Evolutionary conservation across 2,113 vertebrate genomes (phyloP).

Genomic region (Sminthopsis crassicaudata): DNA sequence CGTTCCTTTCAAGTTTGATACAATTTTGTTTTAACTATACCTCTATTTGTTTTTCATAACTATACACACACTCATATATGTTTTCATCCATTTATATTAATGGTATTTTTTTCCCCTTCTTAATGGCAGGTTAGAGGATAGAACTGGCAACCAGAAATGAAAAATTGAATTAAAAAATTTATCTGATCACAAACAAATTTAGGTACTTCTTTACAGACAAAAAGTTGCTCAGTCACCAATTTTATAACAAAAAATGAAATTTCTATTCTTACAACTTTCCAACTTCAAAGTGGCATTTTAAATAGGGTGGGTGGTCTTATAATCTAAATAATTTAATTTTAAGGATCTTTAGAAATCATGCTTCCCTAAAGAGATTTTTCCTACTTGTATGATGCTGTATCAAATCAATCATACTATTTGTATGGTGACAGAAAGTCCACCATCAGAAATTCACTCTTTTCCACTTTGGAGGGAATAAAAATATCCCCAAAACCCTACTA

Average conservation of each 20-base stretch:
- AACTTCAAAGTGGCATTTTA: slow-evolving; percentile 8
- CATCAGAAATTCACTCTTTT: not conserved
- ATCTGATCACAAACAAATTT: not conserved
- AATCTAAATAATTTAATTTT: not conserved
- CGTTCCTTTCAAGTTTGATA: slow-evolving; percentile 48
- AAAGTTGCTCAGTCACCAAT: slow-evolving; percentile 5
- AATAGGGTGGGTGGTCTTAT: not conserved
- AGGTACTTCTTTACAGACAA: slow-evolving; percentile 12
- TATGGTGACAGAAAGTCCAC: not conserved
- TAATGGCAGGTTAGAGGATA: not conserved
- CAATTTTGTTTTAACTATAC: slow-evolving; percentile 44
- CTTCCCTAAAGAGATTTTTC: not conserved
- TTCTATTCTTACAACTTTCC: slow-evolving; percentile 18
- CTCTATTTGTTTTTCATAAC: slow-evolving; percentile 22
- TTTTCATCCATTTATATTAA: not conserved
- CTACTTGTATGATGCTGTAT: not conserved
- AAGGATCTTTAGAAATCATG: not conserved
- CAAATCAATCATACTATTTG: not conserved
- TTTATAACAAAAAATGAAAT: slow-evolving; percentile 1
- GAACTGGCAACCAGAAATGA: not conserved
- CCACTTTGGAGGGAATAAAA: not conserved
- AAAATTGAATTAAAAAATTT: not conserved
- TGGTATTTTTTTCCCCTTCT: not conserved
- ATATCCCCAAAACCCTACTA: not conserved
- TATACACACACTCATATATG: not conserved